These are phyloP conservation scores for Phalera bucephala DNA, from an alignment of 2,888 invertebrate genomes.

Conservation along the genomic window DNA sequence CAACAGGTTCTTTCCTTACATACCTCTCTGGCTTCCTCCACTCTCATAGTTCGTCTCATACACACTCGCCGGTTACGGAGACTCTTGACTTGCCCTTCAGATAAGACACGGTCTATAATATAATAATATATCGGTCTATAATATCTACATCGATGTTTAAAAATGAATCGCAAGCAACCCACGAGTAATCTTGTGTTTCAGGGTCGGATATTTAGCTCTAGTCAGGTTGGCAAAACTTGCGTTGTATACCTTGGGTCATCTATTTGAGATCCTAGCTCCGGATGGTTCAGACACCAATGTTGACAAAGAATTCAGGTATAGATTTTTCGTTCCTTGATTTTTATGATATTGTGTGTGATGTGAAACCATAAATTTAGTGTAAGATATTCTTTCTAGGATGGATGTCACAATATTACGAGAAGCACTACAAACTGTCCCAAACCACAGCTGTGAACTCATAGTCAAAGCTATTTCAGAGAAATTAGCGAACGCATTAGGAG, in stretches of 20 bases:
- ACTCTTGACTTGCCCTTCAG: too few relatives aligned
- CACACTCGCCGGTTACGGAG: too few relatives aligned
- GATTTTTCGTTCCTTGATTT: slow-evolving; percentile 5
- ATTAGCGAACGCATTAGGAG: slow-evolving; percentile 91
- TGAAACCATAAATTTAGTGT: background rate
- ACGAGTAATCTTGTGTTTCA: slow-evolving; percentile 61
- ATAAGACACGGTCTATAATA: too few relatives aligned
- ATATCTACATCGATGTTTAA: too few relatives aligned
- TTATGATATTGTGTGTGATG: slow-evolving; percentile 8
- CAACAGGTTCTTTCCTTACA: too few relatives aligned
- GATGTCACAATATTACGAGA: slow-evolving; percentile 88
- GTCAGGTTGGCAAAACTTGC: slow-evolving; percentile 94
- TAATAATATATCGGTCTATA: background rate
- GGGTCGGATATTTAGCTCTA: slow-evolving; percentile 94
- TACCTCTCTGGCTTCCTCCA: too few relatives aligned
- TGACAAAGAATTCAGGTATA: slow-evolving; percentile 69
- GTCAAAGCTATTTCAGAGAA: slow-evolving; percentile 92
- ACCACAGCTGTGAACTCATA: slow-evolving; percentile 92
- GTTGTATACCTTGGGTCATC: slow-evolving; percentile 93
- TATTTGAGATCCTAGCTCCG: slow-evolving; percentile 85
- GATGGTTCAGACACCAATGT: slow-evolving; percentile 70
- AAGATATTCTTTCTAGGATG: slow-evolving; percentile 52
- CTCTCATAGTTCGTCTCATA: too few relatives aligned
- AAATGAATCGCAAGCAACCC: too few relatives aligned
- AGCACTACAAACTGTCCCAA: slow-evolving; percentile 92